Base-by-base conservation (phyloP, 2,888 invertebrate species). In the Thereva unica region DNA sequence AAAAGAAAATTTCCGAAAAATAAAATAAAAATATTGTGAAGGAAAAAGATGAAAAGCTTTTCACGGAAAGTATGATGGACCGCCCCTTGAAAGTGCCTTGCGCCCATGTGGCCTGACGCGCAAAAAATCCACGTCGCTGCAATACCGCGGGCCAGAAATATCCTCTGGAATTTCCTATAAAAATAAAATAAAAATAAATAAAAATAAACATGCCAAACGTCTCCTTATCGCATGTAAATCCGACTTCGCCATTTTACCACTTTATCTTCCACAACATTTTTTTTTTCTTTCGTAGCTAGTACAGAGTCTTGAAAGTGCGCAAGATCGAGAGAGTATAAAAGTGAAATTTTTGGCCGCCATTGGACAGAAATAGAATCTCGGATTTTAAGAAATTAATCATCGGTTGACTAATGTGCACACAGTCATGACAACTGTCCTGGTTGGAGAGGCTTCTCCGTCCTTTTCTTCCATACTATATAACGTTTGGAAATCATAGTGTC, bases 311-410 rank as follows among this genome's bases (percentile, higher is more conserved):
- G 23, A 23, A 23, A 23, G 23, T 23, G 23, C 23, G 23, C 23
- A 23, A 23, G 23, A 23, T 23, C 23, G 2, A 23, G 23, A 23
- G 23, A 23, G 23, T 23, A 23, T 23, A 23, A 23, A 23, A 44
- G 42, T 35, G 9, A 23, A 44, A 56, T 56, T 56, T 56, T 56
- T 37, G 35, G 44, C 38, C 34, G 38, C 34, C 23, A 23, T 23
- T n/a, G 38, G 7, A 56, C 56, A 35, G 45, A 56, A 56, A 56
- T 56, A 56, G 56, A 56, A n/a, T 37, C 44, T 44, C 42, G 56
- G 44, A 42, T 44, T 42, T 44, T 44, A 44, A 37, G 34, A 56
- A 56, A 56, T 56, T 56, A 56, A 56, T 56, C 56, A 56, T 56
- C 56, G 10, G 44, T 44, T 56, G 56, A 56, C 56, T 56, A 56